These are phyloP conservation scores for Scaptomyza caliginosa DNA, from an alignment of 2,888 invertebrate species.

Conservation along the genomic window DNA sequence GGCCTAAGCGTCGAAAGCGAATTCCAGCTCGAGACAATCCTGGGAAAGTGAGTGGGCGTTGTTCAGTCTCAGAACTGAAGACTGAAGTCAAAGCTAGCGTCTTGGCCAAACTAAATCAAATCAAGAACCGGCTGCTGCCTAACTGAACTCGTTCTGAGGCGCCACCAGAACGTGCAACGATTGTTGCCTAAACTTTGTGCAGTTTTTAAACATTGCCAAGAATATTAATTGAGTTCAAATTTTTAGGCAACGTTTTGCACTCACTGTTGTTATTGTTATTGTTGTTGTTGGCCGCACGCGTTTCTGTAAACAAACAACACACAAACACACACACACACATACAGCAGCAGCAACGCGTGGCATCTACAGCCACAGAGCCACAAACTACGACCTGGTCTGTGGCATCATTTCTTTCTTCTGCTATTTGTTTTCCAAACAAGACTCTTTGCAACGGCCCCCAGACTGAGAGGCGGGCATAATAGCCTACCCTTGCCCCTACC, in stretches of 20 bases:
- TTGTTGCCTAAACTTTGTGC: conserved; percentile 2
- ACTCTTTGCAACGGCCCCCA: conserved; percentile 59
- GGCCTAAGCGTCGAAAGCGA: conserved; percentile 53
- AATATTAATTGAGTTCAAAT: conserved; percentile 60
- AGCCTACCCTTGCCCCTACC: neutral
- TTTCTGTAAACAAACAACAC: conserved; percentile 70
- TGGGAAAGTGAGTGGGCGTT: conserved; percentile 71
- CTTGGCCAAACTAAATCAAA: conserved; percentile 67
- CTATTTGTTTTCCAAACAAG: conserved; percentile 74
- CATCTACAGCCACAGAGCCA: conserved; percentile 39
- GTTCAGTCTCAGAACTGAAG: conserved; percentile 8
- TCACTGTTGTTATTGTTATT: conserved; percentile 16
- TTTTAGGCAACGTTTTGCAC: conserved; percentile 52
- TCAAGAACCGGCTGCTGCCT: conserved; percentile 60
- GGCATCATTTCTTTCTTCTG: conserved; percentile 34
- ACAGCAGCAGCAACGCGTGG: conserved; percentile 66
- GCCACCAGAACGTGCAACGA: conserved; percentile 39
- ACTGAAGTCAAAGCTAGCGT: neutral
- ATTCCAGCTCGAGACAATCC: conserved; percentile 62
- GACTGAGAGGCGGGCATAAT: conserved; percentile 65
- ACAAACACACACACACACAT: neutral
- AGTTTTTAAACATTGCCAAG: conserved; percentile 14
- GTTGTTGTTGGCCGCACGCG: conserved; percentile 73
- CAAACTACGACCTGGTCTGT: conserved; percentile 44
- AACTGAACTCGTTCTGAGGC: conserved; percentile 58